Base-by-base conservation (phyloP, 2,888 invertebrate genomes). In the Hirtodrosophila alboralis region DNA sequence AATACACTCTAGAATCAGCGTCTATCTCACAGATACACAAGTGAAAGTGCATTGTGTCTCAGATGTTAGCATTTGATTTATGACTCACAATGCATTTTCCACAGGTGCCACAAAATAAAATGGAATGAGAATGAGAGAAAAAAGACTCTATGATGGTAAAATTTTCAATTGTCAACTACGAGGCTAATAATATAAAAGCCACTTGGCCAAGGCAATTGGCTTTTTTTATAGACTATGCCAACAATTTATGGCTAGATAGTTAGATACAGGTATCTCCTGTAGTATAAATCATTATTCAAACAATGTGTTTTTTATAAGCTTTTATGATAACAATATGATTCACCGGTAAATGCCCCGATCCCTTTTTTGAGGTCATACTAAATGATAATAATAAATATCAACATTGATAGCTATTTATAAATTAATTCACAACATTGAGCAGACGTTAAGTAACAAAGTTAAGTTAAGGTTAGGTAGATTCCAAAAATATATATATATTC, bases 1-100 rank as follows among this genome's bases (percentile, higher is more conserved):
- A 5, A 18, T 18, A 18, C 8, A 8, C 6, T 23, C 23, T 6
- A 8, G 3, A 21, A 21, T 21, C 5, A 4, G 18, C 23, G 6
- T 27, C 13, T 21, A 63, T 43, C 33, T 38, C 26, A 27, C 31
- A 70, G 65, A 41, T 64, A 44, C 37, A 43, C 33, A 7, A 54
- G 60, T 37, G 67, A 75, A 68, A 72, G 64, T 60, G 75, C 60
- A 61, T 33, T 45, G 30, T 37, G 16, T 10, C 31, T 63, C 33
- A 47, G 49, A 23, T 57, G 53, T 26, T 47, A 36, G n/a, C 31
- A 28, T 52, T 61, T 74, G 76, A 74, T 76, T 68, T 72, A 76
- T 68, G 48, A 27, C 51, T 40, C 26, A 26, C 36, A 63, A 47
- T 52, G 57, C 45, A 48, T 51, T 57, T 52, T 23, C 40, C 45